Conservation (phyloP, 2,888 invertebrate species). For the Entomobrya multifasciata region DNA sequence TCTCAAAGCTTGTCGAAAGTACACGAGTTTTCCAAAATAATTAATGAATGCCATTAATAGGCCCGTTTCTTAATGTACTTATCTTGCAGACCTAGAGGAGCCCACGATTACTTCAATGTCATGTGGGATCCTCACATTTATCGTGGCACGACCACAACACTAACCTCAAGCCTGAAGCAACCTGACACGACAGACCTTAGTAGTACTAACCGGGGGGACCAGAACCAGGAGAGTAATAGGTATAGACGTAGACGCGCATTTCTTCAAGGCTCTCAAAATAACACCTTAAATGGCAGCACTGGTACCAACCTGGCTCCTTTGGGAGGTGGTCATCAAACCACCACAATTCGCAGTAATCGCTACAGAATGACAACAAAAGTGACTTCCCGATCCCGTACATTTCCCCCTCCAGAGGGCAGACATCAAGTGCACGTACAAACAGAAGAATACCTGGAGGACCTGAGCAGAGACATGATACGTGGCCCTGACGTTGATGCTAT, state of each 20-base stretch:
- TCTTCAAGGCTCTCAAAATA: slow-evolving; percentile 29
- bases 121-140: slow-evolving; percentile 79
- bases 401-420: slow-evolving; percentile 89
- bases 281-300: not conserved
- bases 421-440: slow-evolving; percentile 94
- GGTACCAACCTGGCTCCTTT: not conserved
- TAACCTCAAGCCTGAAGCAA: slow-evolving; percentile 65
- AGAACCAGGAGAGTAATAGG: slow-evolving; percentile 35
- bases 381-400: slow-evolving; percentile 66
- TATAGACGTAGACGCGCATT: slow-evolving; percentile 47
- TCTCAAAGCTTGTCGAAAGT: not conserved
- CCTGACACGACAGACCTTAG: slow-evolving; percentile 42
- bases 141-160: slow-evolving; percentile 75
- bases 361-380: slow-evolving; percentile 71
- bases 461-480: slow-evolving; percentile 56
- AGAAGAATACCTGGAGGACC: slow-evolving; percentile 92
- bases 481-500: slow-evolving; percentile 74
- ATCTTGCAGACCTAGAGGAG: slow-evolving; percentile 78
- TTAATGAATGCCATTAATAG: no score
- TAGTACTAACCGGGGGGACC: slow-evolving; percentile 49
- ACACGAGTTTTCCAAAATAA: no score
- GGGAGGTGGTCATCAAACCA: not conserved
- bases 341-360: slow-evolving; percentile 54
- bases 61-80: slow-evolving; percentile 1
- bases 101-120: slow-evolving; percentile 78